A percentile compares a stretch with the other conserved stretches of the same genome.
Evolutionary conservation across 2,113 vertebrate species (phyloP).

Genomic region (Raja brachyura): DNA sequence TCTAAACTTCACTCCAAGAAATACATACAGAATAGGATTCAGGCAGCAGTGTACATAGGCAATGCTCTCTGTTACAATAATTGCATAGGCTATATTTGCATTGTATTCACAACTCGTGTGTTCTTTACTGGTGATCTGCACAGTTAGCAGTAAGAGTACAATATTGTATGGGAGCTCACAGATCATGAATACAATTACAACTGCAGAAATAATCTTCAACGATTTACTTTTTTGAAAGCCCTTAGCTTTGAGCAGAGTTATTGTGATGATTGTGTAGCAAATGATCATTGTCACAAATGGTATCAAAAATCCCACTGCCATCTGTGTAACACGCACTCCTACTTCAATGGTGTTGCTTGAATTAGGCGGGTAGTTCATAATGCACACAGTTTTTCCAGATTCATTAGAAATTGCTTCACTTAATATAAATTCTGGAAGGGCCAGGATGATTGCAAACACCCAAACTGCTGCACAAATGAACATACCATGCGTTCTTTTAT

Average conservation of each 20-base stretch:
- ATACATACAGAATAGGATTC: slow-evolving; percentile 59
- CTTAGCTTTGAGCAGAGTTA: slow-evolving; percentile 46
- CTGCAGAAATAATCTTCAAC: slow-evolving; percentile 51
- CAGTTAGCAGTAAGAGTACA: slow-evolving; percentile 43
- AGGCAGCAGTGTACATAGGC: slow-evolving; percentile 55
- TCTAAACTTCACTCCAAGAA: slow-evolving; percentile 53
- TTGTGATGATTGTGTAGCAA: slow-evolving; percentile 54
- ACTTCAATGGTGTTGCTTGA: background rate
- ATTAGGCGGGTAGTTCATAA: background rate
- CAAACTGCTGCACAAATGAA: slow-evolving; percentile 45
- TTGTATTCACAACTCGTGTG: background rate
- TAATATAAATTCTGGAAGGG: slow-evolving; percentile 51
- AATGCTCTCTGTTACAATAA: slow-evolving; percentile 48
- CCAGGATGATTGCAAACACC: slow-evolving; percentile 46
- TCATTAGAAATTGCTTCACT: rapidly evolving
- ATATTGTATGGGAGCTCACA: slow-evolving; percentile 54
- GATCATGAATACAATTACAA: slow-evolving; percentile 50
- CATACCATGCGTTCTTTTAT: slow-evolving; percentile 41
- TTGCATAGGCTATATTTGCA: slow-evolving; percentile 38
- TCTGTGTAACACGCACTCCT: slow-evolving; percentile 45
- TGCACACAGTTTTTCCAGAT: slow-evolving; percentile 15
- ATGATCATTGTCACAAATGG: slow-evolving; percentile 48
- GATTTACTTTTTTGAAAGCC: slow-evolving; percentile 54
- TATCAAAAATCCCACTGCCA: slow-evolving; percentile 53
- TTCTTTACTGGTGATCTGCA: background rate